These are phyloP conservation scores for Lampris incognitus DNA, from an alignment of 2,113 vertebrate species.

Conservation along the genomic window DNA sequence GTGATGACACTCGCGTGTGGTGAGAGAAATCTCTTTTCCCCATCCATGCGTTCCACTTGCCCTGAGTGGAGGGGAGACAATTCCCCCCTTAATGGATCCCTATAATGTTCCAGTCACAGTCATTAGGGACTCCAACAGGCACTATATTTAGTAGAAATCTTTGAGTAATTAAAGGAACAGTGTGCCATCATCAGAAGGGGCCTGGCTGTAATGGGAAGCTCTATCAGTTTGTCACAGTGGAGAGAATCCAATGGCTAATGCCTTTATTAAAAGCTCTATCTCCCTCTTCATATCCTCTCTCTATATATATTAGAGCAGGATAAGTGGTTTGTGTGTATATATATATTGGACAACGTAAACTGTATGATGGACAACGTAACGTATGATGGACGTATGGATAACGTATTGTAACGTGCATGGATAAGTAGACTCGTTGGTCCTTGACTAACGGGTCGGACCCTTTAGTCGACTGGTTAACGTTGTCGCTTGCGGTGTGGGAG, in stretches of 20 bases:
- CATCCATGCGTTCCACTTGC: slow-evolving; percentile 5
- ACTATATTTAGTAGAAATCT: slow-evolving; percentile 74
- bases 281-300: too few relatives aligned
- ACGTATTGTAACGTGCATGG: too few relatives aligned
- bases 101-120: slow-evolving; percentile 66
- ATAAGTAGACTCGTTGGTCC: too few relatives aligned
- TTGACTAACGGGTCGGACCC: too few relatives aligned
- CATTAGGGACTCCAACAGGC: slow-evolving; percentile 70
- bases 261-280: too few relatives aligned
- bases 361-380: too few relatives aligned
- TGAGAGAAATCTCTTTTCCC: slow-evolving; percentile 42
- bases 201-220: slow-evolving; percentile 65
- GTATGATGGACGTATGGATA: too few relatives aligned
- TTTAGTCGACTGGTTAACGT: too few relatives aligned
- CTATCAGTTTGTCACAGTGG: slow-evolving; percentile 61
- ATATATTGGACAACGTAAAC: too few relatives aligned
- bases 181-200: slow-evolving; percentile 54
- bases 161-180: slow-evolving; percentile 77
- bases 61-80: slow-evolving; percentile 47
- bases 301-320: too few relatives aligned
- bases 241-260: slow-evolving; percentile 45
- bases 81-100: slow-evolving; percentile 64
- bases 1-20: slow-evolving; percentile 23
- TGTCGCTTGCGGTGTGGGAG: too few relatives aligned
- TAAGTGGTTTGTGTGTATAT: too few relatives aligned